These are phyloP conservation scores for Onychorhynchus coronatus DNA, from an alignment of 2,113 vertebrate genomes.

Conservation along the genomic window DNA sequence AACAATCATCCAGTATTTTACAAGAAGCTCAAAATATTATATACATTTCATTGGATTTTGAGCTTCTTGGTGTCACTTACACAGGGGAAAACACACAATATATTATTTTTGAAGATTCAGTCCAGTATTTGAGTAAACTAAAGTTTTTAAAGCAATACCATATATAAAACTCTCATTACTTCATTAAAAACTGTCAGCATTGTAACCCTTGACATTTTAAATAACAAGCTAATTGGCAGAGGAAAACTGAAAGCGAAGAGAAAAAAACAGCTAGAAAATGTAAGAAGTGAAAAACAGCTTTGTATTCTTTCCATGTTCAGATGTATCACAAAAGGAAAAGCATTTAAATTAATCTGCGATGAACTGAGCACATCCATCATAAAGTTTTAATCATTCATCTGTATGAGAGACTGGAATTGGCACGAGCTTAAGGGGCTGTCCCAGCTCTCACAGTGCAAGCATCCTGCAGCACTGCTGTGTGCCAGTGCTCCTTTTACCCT, in stretches of 20 bases:
- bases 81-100: background rate
- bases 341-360: background rate
- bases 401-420: background rate
- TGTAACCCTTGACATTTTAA: constrained; percentile 2
- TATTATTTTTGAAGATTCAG: background rate
- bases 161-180: background rate
- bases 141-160: background rate
- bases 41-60: background rate
- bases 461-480: background rate
- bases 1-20: background rate
- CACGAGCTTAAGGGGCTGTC: background rate
- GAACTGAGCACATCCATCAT: constrained; percentile 4
- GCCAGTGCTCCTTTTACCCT: background rate
- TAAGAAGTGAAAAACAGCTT: constrained; percentile 36
- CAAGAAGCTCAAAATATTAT: background rate
- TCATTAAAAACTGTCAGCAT: background rate
- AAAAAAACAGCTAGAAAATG: background rate
- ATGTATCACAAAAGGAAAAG: constrained; percentile 4
- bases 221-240: background rate
- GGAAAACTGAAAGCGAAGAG: background rate
- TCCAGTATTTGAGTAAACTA: background rate
- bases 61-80: background rate
- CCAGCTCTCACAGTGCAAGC: background rate
- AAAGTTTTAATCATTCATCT: background rate
- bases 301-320: constrained; percentile 29